Evolutionary conservation across 92 coral and sea anemone genomes (phyloP), one percentile per base, ranked within the genome.

Genomic region (Galaxea fascicularis): DNA sequence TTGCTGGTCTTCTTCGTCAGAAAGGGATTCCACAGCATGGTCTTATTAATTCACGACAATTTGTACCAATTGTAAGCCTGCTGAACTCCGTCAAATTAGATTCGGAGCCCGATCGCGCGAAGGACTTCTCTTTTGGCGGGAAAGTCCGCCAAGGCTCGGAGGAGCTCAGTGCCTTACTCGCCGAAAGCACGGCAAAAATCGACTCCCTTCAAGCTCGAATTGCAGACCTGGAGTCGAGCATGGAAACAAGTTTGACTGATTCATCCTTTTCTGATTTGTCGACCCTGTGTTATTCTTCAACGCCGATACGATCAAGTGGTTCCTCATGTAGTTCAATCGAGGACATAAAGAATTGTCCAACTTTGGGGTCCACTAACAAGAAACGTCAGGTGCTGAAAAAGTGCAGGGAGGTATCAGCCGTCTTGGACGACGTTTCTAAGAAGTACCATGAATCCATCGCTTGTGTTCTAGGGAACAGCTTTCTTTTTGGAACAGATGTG

Each of bases 1-100:
- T 62, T 53, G 68, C 82, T 52, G 88, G 75, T 74, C 80, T 84
- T 74, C 81, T 72, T 59, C 77, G 45, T 11, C 78, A 82, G 66
- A 72, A 73, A 25, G 30, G 18, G n/a, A 81, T 81, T 31, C 76
- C 73, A 39, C 68, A 44, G 54, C 56, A 68, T 81, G 54, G 78
- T 18, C 28, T 81, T 51, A 26, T 81, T 51, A 69, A 49, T 52
- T 81, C 86, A 16, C 65, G 69, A 57, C 20, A 5, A 68, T 69
- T 81, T 62, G 47, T 29, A 39, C 44, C 73, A 69, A 22, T 81
- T 14, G 39, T 81, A 25, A 45, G 78, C 52, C 51, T 70, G 86
- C 68, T 82, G 15, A 74, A 82, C 86, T 71, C 78, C 0, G 76
- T 82, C 31, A 10, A 0, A 28, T 39, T 82, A 74, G 86, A 82